Evolutionary conservation across 2,888 invertebrate species (phyloP).

Genomic region (Hypolimnas misippus): DNA sequence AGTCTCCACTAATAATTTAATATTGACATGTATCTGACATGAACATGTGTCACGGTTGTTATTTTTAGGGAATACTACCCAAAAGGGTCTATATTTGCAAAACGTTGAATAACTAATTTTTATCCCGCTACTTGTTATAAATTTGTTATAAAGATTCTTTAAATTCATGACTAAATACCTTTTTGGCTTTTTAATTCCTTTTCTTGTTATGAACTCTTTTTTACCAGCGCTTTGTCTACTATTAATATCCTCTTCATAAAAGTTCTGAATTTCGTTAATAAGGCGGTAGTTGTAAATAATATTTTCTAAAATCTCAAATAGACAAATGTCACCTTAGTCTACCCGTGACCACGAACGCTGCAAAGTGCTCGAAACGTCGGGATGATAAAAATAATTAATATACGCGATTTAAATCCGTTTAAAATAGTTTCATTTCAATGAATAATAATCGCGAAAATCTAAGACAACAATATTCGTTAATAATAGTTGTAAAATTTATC

Average conservation of each 20-base stretch:
- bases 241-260: constrained; percentile 23
- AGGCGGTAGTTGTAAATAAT: too few species aligned
- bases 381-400: too few species aligned
- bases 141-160: constrained; percentile 29
- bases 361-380: too few species aligned
- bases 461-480: too few species aligned
- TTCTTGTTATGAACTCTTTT: constrained; percentile 28
- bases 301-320: too few species aligned
- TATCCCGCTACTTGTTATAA: constrained; percentile 15
- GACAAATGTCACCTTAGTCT: too few species aligned
- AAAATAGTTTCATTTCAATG: too few species aligned
- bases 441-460: too few species aligned
- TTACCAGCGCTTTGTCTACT: constrained; percentile 26
- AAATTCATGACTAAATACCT: constrained; percentile 20
- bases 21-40: constrained; percentile 23
- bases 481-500: too few species aligned
- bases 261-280: constrained; percentile 14
- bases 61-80: constrained; percentile 27
- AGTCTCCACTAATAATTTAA: constrained; percentile 24
- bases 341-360: too few species aligned
- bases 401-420: too few species aligned
- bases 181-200: constrained; percentile 25
- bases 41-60: constrained; percentile 30
- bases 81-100: constrained; percentile 32
- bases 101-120: constrained; percentile 28